phyloP scores from a whole-genome alignment of 2,888 invertebrate genomes.

The Macropis europaea region DNA sequence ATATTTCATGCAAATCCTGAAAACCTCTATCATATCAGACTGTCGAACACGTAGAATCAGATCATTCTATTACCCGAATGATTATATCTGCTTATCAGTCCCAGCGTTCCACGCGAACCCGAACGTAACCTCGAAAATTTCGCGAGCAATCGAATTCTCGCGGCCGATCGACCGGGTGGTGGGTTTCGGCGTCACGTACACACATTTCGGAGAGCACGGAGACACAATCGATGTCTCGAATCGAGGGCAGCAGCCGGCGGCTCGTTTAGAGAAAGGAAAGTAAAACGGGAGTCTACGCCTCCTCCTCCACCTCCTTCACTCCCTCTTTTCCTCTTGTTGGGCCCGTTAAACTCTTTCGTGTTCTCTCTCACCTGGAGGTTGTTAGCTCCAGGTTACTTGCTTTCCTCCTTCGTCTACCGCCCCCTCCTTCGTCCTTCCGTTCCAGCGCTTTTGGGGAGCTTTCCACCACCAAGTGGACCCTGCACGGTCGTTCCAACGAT shows the following conservation, averaged over 20 bases:
- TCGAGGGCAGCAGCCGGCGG: slow-evolving; percentile 65
- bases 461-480: slow-evolving; percentile 63
- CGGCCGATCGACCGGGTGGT: slow-evolving; percentile 22
- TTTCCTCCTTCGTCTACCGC: slow-evolving; percentile 3
- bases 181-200: slow-evolving; percentile 24
- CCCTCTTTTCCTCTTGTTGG: slow-evolving; percentile 7
- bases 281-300: slow-evolving; percentile 54
- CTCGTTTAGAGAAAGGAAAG: slow-evolving; percentile 70
- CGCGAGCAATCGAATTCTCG: neutral
- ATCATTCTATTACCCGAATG: no score
- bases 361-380: slow-evolving; percentile 51
- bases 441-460: slow-evolving; percentile 68
- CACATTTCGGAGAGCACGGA: slow-evolving; percentile 46
- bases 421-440: neutral
- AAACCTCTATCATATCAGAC: no score
- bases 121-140: no score
- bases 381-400: slow-evolving; percentile 33
- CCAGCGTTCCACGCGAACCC: no score
- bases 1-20: no score
- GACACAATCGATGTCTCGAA: slow-evolving; percentile 65
- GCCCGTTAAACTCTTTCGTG: slow-evolving; percentile 36
- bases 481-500: slow-evolving; percentile 53
- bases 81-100: no score
- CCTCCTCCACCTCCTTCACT: slow-evolving; percentile 23
- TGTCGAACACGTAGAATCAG: no score